Evolutionary conservation across 2,797 vertebrate species (phyloP), one percentile per base, ranked within the genome.

Genomic region (Darevskia mixta): DNA sequence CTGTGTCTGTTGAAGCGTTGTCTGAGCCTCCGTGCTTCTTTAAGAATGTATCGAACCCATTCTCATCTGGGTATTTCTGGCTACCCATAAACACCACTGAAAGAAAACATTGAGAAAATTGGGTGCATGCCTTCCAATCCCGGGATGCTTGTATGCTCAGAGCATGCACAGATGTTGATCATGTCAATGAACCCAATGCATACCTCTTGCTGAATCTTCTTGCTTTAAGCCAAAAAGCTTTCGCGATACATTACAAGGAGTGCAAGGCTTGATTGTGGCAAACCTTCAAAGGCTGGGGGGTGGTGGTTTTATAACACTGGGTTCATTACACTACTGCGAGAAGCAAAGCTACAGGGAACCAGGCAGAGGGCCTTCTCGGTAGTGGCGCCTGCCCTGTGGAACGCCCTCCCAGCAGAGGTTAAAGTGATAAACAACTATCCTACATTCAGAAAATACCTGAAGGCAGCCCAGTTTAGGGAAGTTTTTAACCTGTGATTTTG

Each of bases 1-100:
- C 98, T 17, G 97, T 98, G 96, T 98, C 98, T 0, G 98, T 98
- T 75, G 98, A 98, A 83, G 98, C 98, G 4, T 99, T 98, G 96
- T 98, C 98, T 81, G 97, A 98, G 8, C 98, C 98, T 0, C 98
- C 98, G 1, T 98, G 98, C 76, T 98, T 98, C 97, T 98, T 98
- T 84, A 99, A 95, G 94, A 98, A 98, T 7, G 97, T 97, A 76
- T 98, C 98, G 20, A 98, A 98, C 61, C 97, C 98, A 85, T 98
- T 98, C 91, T 99, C 98, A 38, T 97, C 97, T 0, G 98, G 98
- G 90, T 98, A 98, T 91, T 98, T 98, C 92, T 98, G 97, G 93
- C 98, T 99, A 90, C 98, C 98, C 98, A 99, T 98, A 73, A 98
- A 99, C 69, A 99, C 98, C 98, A 99, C 98, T 99, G 94, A 82